These are phyloP conservation scores for Noctilio leporinus DNA, from an alignment of 2,113 vertebrate species.

Conservation along the genomic window DNA sequence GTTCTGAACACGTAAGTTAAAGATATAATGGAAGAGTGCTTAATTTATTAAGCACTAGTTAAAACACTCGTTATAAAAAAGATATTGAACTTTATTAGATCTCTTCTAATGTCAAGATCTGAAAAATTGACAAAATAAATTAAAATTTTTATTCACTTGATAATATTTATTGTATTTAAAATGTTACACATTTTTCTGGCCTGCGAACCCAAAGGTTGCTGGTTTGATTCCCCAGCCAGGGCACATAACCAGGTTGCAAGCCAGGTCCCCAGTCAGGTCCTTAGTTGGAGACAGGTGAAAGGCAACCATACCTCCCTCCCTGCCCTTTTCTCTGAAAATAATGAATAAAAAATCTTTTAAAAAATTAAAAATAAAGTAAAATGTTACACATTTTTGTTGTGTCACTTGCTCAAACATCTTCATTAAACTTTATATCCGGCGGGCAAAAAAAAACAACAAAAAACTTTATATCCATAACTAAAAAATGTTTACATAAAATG, in stretches of 20 bases:
- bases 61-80: neutral
- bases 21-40: neutral
- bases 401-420: neutral
- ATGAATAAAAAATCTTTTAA: no score
- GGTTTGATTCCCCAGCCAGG: no score
- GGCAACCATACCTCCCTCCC: no score
- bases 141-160: neutral
- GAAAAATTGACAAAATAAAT: neutral
- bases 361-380: no score
- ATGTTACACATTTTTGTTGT: neutral
- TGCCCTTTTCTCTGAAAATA: no score
- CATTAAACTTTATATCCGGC: neutral
- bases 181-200: neutral
- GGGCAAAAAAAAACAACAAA: no score
- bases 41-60: neutral
- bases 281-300: no score
- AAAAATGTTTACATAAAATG: neutral
- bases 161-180: constrained; percentile 7
- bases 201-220: no score
- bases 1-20: neutral
- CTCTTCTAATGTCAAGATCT: neutral
- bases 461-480: neutral
- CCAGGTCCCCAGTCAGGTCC: no score
- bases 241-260: no score
- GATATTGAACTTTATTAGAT: neutral